Percentiles rank a stretch among this genome's conserved stretches.
These are phyloP conservation scores for Drosophila prostipennis DNA, from an alignment of 2,888 invertebrate genomes.

Conservation along the genomic window DNA sequence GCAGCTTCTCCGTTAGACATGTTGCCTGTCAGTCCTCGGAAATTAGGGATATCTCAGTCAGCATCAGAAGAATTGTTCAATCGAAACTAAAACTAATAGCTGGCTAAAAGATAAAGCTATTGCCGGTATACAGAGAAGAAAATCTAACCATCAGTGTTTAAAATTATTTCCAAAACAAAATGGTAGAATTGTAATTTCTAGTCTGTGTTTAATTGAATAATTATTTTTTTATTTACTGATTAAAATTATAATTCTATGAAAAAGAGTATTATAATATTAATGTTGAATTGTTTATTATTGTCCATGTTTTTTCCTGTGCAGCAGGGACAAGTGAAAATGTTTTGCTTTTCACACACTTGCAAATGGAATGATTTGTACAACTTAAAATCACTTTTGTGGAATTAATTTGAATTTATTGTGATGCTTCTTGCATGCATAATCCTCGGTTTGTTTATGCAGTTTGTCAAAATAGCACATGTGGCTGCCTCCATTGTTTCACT, in stretches of 20 bases:
- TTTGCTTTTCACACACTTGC: constrained; percentile 3
- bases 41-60: constrained; percentile 3
- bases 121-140: not conserved
- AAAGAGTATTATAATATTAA: not conserved
- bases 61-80: constrained; percentile 5
- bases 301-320: not conserved
- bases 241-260: not conserved
- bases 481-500: constrained; percentile 29
- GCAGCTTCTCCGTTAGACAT: constrained; percentile 14
- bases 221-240: too few relatives aligned
- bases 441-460: constrained; percentile 23
- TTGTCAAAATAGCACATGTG: constrained; percentile 44
- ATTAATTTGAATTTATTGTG: constrained; percentile 43
- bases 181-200: not conserved
- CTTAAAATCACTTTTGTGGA: constrained; percentile 20
- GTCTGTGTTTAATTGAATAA: too few relatives aligned
- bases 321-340: not conserved
- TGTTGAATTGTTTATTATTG: not conserved
- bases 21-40: constrained; percentile 8
- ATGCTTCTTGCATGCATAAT: constrained; percentile 11
- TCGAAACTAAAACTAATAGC: constrained; percentile 2
- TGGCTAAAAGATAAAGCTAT: not conserved
- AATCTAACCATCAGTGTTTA: not conserved
- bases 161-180: not conserved
- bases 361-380: constrained; percentile 1